Base-by-base conservation (phyloP, 2,797 vertebrate genomes). In the Gallirallus australis region DNA sequence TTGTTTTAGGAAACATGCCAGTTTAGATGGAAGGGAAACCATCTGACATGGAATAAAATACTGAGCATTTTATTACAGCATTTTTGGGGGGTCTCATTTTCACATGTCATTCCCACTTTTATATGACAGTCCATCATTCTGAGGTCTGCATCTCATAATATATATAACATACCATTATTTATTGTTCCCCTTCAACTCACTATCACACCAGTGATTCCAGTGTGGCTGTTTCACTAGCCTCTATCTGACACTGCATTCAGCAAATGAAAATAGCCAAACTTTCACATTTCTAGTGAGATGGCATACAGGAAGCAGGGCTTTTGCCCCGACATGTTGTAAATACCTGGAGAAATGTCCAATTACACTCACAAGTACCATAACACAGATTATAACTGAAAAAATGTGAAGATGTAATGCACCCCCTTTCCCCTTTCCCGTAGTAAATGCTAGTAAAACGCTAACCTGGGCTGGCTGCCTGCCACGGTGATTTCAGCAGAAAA, bases 1-100 rank as follows among this genome's bases (percentile, higher is more conserved):
- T 76, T 95, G 72, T 35, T 90, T 45, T 86, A 93, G 94, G 90
- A 97, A 91, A 75, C 5, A 45, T 11, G 54, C 57, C 85, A 88
- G 66, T 71, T 94, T 61, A 90, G 79, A 88, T 28, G 81, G 76
- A 87, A 91, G 3, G 94, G 60, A 65, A 93, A 87, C 16, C 11
- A 11, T 78, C 79, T 83, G 61, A 93, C 27, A 23, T 35, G 27
- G 16, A 94, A 50, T 50, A 90, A 84, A 91, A 88, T 61, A 78
- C 65, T 8, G 8, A 90, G 37, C 2, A 2, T 78, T 91, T 88
- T 83, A 86, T 61, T 69, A n/a, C 40, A 69, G 59, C 31, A 30
- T 54, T 37, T 77, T 56, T 37, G 37, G 11, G 2, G 21, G 33
- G 19, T 78, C 50, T 88, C 40, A 61, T 10, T 69, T 82, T 93